Evolutionary conservation across 1,140 invertebrate genomes (phyloP).

Genomic region (Pseudoatta argentina): DNA sequence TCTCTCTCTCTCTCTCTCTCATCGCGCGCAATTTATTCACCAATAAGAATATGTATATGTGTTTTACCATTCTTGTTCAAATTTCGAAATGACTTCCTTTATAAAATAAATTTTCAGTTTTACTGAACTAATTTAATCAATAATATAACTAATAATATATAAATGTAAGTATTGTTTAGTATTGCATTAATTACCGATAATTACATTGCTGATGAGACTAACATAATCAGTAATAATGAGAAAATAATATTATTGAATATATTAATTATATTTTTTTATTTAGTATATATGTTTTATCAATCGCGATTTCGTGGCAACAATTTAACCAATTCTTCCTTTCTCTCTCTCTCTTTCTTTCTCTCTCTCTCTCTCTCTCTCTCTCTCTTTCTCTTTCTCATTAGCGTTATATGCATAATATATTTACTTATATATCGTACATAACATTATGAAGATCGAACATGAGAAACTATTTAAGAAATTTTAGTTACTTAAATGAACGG

Average conservation of each 20-base stretch:
- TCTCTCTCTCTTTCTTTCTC: not conserved
- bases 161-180: not conserved
- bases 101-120: not conserved
- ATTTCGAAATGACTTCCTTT: not conserved
- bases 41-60: not conserved
- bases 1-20: not conserved
- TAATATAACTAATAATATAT: too few relatives aligned
- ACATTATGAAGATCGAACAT: not conserved
- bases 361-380: not conserved
- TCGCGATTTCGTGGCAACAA: not conserved
- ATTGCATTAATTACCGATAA: not conserved
- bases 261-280: not conserved
- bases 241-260: not conserved
- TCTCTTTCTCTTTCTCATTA: too few relatives aligned
- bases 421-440: not conserved
- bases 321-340: not conserved
- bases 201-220: not conserved
- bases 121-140: not conserved
- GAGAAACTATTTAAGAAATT: slow-evolving; percentile 20
- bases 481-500: slow-evolving; percentile 42
- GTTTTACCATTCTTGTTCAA: not conserved
- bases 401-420: not conserved
- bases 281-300: not conserved
- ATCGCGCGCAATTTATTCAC: not conserved
- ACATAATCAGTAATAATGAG: not conserved